These are phyloP conservation scores for Drosophila nr. medialis DNA, from an alignment of 2,888 invertebrate species.

Conservation along the genomic window DNA sequence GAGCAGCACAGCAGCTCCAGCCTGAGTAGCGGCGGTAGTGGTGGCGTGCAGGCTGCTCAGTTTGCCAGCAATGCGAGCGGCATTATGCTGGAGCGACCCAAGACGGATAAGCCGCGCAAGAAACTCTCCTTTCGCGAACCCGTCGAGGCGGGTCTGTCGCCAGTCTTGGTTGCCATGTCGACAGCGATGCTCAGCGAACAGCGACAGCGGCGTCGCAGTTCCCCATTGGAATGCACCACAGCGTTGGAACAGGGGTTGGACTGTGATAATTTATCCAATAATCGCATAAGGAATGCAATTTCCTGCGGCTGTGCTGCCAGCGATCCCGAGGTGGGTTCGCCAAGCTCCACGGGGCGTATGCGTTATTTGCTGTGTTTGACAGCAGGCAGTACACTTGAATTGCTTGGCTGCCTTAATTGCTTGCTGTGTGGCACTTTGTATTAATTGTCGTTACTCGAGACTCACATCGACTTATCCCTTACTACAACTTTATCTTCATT, in stretches of 20 bases:
- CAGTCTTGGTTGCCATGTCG: constrained; percentile 36
- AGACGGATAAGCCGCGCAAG: constrained; percentile 88
- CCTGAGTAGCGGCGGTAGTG: constrained; percentile 81
- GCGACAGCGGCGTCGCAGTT: constrained; percentile 69
- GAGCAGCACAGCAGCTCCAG: constrained; percentile 77
- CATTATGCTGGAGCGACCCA: constrained; percentile 78
- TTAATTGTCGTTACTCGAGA: constrained; percentile 45
- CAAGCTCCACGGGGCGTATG: constrained; percentile 46
- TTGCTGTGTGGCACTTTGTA: constrained; percentile 41
- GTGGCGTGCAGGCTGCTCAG: constrained; percentile 85
- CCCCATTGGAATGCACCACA: constrained; percentile 68
- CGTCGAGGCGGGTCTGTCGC: constrained; percentile 76
- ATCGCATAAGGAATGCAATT: constrained; percentile 72
- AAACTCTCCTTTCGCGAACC: constrained; percentile 95
- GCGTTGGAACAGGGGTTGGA: constrained; percentile 20
- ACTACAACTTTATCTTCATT: constrained; percentile 16
- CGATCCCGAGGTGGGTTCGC: constrained; percentile 65
- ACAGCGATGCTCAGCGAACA: constrained; percentile 39
- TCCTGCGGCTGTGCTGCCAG: constrained; percentile 57
- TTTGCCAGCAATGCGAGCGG: constrained; percentile 41
- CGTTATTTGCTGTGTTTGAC: constrained; percentile 46
- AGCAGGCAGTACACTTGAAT: constrained; percentile 26
- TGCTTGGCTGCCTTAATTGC: constrained; percentile 35
- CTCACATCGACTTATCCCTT: background rate
- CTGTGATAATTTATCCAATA: constrained; percentile 78